phyloP scores from a whole-genome alignment of 2,797 vertebrate species.

The Cephalopachus bancanus region DNA sequence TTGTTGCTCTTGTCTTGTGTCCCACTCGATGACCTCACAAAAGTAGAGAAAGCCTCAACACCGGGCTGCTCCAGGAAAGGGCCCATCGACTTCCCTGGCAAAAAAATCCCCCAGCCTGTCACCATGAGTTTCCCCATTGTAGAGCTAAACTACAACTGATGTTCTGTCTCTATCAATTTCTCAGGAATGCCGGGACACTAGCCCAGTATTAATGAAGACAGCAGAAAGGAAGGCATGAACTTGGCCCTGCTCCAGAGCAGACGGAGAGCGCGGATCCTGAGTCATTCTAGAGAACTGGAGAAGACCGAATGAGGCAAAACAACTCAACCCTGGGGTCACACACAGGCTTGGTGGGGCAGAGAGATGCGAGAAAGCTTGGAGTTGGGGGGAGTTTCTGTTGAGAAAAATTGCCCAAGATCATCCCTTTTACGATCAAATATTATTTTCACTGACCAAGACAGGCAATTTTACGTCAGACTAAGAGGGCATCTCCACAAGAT shows the following conservation, averaged over 20 bases:
- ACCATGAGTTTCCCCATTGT: slow-evolving; percentile 84
- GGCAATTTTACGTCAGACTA: slow-evolving; percentile 35
- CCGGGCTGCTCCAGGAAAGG: slow-evolving; percentile 75
- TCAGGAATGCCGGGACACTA: slow-evolving; percentile 79
- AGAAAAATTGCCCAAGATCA: background rate
- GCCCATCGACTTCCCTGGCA: slow-evolving; percentile 63
- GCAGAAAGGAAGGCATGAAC: slow-evolving; percentile 85
- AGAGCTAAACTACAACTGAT: slow-evolving; percentile 88
- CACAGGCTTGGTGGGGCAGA: slow-evolving; percentile 56
- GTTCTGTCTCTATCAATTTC: slow-evolving; percentile 89
- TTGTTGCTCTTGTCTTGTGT: slow-evolving; percentile 89
- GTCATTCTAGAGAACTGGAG: slow-evolving; percentile 85
- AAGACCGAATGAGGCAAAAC: slow-evolving; percentile 83
- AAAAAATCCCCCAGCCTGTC: slow-evolving; percentile 79
- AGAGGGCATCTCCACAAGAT: background rate
- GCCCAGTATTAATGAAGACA: slow-evolving; percentile 87
- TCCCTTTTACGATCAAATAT: slow-evolving; percentile 28
- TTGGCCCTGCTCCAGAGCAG: slow-evolving; percentile 86
- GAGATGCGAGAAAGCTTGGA: slow-evolving; percentile 79
- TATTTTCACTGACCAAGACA: slow-evolving; percentile 74
- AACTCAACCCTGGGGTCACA: slow-evolving; percentile 73
- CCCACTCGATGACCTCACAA: slow-evolving; percentile 87
- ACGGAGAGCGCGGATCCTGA: slow-evolving; percentile 79
- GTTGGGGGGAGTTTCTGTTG: slow-evolving; percentile 79
- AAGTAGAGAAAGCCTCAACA: slow-evolving; percentile 70